phyloP scores from a whole-genome alignment of 2,888 invertebrate genomes.

The Crioceris asparagi region DNA sequence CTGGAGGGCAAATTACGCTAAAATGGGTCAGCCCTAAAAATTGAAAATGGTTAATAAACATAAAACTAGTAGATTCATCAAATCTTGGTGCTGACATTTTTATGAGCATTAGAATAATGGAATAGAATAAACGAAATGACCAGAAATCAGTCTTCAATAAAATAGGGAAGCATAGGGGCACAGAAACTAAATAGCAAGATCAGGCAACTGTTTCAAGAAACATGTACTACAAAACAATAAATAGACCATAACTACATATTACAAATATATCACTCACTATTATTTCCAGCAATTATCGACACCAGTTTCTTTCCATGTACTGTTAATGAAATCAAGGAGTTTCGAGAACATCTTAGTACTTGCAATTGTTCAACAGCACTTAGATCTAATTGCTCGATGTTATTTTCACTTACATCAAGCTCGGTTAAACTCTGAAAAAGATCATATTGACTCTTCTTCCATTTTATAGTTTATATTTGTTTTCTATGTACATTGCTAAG shows the following conservation, averaged over 20 bases:
- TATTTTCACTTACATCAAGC: conserved; percentile 74
- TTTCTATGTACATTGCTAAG: neutral
- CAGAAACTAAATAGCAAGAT: no score
- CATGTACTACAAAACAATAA: no score
- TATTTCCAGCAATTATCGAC: conserved; percentile 71
- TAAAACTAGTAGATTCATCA: no score
- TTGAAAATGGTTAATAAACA: no score
- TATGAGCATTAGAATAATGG: no score
- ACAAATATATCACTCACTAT: conserved; percentile 65
- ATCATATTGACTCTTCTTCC: conserved; percentile 3
- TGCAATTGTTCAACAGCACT: conserved; percentile 68
- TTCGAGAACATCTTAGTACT: conserved; percentile 64
- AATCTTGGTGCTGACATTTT: no score
- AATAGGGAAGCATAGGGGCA: no score
- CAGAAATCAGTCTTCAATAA: no score
- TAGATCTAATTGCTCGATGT: conserved; percentile 70
- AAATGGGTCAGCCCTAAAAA: conserved; percentile 62
- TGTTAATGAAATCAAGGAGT: conserved; percentile 62
- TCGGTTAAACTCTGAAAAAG: conserved; percentile 64
- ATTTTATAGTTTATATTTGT: neutral
- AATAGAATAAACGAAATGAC: no score
- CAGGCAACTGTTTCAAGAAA: no score
- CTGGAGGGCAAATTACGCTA: conserved; percentile 57
- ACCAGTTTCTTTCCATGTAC: conserved; percentile 66
- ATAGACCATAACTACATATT: no score